These are phyloP conservation scores for Tribolium freemani DNA, from an alignment of 2,888 invertebrate species.

Conservation along the genomic window DNA sequence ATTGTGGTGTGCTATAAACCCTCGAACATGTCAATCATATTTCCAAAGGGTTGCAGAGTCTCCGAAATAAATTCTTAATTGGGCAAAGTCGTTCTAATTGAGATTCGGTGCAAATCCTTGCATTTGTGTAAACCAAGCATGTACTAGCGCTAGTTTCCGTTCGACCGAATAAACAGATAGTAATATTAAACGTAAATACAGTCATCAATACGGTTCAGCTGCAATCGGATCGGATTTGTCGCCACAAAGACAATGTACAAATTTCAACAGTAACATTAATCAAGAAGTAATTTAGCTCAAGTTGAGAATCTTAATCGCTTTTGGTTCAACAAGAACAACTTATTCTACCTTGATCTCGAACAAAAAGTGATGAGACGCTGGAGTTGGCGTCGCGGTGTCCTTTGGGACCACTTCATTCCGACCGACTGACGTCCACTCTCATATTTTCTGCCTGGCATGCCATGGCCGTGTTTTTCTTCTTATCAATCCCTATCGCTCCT, in stretches of 20 bases:
- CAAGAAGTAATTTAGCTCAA: background rate
- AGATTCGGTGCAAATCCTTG: slow-evolving; percentile 23
- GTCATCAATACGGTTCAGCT: slow-evolving; percentile 34
- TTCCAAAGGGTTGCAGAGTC: too few species aligned
- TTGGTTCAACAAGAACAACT: slow-evolving; percentile 37
- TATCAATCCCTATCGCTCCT: slow-evolving; percentile 27
- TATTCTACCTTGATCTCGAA: slow-evolving; percentile 35
- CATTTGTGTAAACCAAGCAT: slow-evolving; percentile 31
- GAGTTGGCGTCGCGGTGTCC: slow-evolving; percentile 41
- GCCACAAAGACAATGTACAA: background rate
- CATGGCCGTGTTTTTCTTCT: slow-evolving; percentile 27
- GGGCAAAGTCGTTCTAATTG: slow-evolving; percentile 16
- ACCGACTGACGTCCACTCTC: slow-evolving; percentile 41
- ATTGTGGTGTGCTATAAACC: too few species aligned
- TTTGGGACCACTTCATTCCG: slow-evolving; percentile 45
- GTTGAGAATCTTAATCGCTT: slow-evolving; percentile 35
- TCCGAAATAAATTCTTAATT: background rate
- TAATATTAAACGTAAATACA: slow-evolving; percentile 36
- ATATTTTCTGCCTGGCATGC: slow-evolving; percentile 37
- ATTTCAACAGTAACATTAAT: background rate
- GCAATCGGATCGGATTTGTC: background rate
- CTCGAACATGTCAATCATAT: too few species aligned
- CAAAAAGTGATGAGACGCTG: slow-evolving; percentile 41
- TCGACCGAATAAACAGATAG: slow-evolving; percentile 33
- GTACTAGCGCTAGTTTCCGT: slow-evolving; percentile 25